Evolutionary conservation across 2,888 invertebrate species (phyloP).

Genomic region (Pandemis heparana): DNA sequence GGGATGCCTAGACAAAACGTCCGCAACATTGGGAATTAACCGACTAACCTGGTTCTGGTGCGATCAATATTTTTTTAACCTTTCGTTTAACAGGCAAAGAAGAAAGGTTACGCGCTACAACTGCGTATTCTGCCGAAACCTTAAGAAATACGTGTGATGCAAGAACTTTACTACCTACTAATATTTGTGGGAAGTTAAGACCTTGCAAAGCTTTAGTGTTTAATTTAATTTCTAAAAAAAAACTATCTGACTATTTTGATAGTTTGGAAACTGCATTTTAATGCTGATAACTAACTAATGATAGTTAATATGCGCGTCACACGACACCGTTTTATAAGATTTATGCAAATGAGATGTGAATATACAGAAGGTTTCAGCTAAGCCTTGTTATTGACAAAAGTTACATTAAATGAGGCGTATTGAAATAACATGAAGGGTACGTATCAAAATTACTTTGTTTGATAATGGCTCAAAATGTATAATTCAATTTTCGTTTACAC

Average conservation of each 20-base stretch:
- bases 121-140: slow-evolving; percentile 7
- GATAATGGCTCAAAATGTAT: too few relatives aligned
- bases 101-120: slow-evolving; percentile 16
- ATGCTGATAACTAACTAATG: too few relatives aligned
- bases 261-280: too few relatives aligned
- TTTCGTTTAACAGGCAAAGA: slow-evolving; percentile 47
- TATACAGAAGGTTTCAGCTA: neutral
- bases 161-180: too few relatives aligned
- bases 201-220: too few relatives aligned
- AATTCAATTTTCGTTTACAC: too few relatives aligned
- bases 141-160: neutral
- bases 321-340: neutral
- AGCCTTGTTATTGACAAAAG: neutral
- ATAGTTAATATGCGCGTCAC: neutral
- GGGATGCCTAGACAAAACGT: slow-evolving; percentile 11
- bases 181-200: too few relatives aligned
- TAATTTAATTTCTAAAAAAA: too few relatives aligned
- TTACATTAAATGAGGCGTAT: neutral
- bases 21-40: slow-evolving; percentile 47
- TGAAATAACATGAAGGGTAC: too few relatives aligned
- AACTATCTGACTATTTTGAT: too few relatives aligned
- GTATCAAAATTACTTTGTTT: too few relatives aligned
- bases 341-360: neutral
- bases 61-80: slow-evolving; percentile 58
- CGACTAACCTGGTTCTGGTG: slow-evolving; percentile 60